Percentiles rank a stretch among this genome's conserved stretches.
Conservation (phyloP, 2,113 vertebrate genomes). For the Callocephalon fimbriatum region DNA sequence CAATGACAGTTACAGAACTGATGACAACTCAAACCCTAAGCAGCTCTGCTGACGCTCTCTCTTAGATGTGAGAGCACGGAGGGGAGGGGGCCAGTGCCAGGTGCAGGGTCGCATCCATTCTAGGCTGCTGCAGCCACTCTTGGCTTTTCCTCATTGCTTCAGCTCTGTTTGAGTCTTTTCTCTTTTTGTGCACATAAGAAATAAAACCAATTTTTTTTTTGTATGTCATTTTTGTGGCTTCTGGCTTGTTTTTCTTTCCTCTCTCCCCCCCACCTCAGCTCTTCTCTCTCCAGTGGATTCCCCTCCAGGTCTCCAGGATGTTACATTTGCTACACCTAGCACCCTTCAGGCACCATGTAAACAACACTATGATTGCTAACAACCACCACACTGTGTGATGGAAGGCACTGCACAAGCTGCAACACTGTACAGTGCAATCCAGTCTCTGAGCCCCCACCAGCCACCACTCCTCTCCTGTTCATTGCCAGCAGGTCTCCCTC, state of each 20-base stretch:
- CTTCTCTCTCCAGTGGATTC: neutral
- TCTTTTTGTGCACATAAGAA: conserved; percentile 87
- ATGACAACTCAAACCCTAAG: neutral
- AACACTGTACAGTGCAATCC: neutral
- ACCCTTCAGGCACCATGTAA: neutral
- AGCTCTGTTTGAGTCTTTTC: conserved; percentile 81
- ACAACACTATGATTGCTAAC: neutral
- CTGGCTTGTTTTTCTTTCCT: conserved; percentile 61
- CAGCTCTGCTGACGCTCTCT: neutral
- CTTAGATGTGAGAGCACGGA: neutral
- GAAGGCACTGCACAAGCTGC: neutral
- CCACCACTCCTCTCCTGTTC: rapidly evolving
- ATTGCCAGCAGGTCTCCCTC: neutral
- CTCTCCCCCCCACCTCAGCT: neutral
- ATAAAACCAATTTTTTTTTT: conserved; percentile 87
- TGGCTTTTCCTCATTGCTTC: conserved; percentile 86
- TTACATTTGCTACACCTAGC: neutral
- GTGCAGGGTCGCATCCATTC: conserved; percentile 31
- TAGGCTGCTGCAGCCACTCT: conserved; percentile 80
- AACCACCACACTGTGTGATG: rapidly evolving
- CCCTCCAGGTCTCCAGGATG: neutral
- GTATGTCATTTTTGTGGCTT: conserved; percentile 79
- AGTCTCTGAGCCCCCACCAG: neutral
- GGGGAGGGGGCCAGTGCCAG: neutral
- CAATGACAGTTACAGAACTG: neutral